A percentile compares a stretch with the other conserved stretches of the same genome.
These are phyloP conservation scores for Argopecten irradians DNA, from an alignment of 1,140 invertebrate species.

Conservation along the genomic window DNA sequence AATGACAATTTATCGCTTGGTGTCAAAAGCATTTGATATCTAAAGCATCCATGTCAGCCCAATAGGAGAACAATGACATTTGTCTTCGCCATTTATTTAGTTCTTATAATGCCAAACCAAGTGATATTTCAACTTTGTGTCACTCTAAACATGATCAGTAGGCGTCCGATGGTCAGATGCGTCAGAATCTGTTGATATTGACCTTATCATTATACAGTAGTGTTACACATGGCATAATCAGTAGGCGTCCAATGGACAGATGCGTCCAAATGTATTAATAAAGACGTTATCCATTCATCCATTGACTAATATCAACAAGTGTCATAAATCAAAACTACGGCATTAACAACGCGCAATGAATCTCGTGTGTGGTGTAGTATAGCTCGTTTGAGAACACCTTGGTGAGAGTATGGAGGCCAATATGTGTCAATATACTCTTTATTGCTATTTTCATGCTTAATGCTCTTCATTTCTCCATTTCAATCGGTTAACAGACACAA, in stretches of 20 bases:
- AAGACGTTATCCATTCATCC: not conserved
- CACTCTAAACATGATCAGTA: not conserved
- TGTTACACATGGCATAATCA: not conserved
- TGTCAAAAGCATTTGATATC: too few relatives aligned
- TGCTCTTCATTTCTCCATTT: too few relatives aligned
- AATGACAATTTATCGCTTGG: too few relatives aligned
- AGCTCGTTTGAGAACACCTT: too few relatives aligned
- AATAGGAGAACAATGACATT: not conserved
- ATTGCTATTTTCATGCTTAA: too few relatives aligned
- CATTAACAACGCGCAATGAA: too few relatives aligned
- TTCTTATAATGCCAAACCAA: not conserved
- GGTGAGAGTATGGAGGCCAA: too few relatives aligned
- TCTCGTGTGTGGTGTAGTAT: too few relatives aligned
- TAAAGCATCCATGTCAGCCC: not conserved
- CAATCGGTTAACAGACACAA: too few relatives aligned
- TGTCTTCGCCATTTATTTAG: not conserved
- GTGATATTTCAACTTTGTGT: not conserved
- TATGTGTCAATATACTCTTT: too few relatives aligned
- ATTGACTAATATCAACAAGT: not conserved
- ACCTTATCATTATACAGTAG: too few relatives aligned
- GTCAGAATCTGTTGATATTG: not conserved
- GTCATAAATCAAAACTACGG: not conserved
- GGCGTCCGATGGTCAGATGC: not conserved
- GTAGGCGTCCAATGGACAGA: not conserved
- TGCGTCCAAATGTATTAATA: not conserved